Base-by-base conservation (phyloP, 2,888 invertebrate species). In the Penaeus monodon region DNA sequence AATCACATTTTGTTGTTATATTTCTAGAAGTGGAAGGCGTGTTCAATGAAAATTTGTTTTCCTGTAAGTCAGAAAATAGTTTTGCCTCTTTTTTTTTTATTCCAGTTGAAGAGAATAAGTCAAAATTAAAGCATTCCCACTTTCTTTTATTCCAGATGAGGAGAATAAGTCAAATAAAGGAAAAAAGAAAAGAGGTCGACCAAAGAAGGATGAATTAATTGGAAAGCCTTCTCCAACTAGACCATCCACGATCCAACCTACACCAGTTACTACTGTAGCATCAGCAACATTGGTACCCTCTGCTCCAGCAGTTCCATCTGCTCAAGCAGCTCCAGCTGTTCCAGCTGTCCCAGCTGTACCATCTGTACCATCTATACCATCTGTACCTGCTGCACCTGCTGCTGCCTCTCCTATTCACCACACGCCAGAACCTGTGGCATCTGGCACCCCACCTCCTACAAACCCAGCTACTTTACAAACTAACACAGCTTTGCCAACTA, bases 131-230 rank as follows among this genome's bases (percentile, higher is more conserved):
- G 33, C 33, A 29, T 22, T n/a, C 66, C 29, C 20, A 20, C 44
- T 78, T 44, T 38, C 38, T 77, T 44, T 7, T 24, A 57, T 66
- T 79, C 7, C 70, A 87, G 86, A 87, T 83, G 86, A 87, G 64
- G 86, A 87, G 38, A 79, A 79, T 63, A 70, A 63, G 38, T 29
- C 49, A 38, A 82, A 68, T 20, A 66, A 68, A 63, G 77, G 63
- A 10, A 84, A 88, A 76, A 86, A 86, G 65, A 88, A 84, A 38
- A 77, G 82, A 24, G 82, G 88, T 24, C 77, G 88, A 24, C 88
- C 82, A 68, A 82, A 82, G 73, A 88, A 88, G 38, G 64, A 88
- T 57, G 88, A 88, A 66, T 76, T 84, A 20, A 80, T 81, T 81
- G 88, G 88, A 29, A 88, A 88, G 66, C 88, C 86, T 20, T 87